Evolutionary conservation across 2,888 invertebrate species (phyloP), one percentile per base, ranked within the genome.

Genomic region (Xanthorhoe spadicearia): DNA sequence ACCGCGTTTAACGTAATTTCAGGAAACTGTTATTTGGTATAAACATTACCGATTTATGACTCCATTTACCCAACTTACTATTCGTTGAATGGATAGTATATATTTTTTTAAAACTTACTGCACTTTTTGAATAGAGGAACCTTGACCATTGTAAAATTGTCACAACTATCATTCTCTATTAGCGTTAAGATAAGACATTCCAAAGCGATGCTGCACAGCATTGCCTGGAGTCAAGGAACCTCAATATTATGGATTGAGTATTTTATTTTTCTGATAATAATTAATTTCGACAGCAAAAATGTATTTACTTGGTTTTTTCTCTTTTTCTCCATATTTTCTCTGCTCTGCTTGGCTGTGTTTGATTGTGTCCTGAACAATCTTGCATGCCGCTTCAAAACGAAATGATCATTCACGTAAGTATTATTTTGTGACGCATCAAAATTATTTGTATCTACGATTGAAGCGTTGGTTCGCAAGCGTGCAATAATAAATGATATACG

Each of bases 291-390:
- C 88, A 87, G 92, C 93, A 92, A 92, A 90, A 93, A 92, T 94
- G 94, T 94, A 95, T 95, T 95, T 94, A 95, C 94, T 95, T 95
- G 93, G 95, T 95, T 95, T 95, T 23, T 95, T 95, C 94, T 95
- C 95, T 95, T 95, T 92, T 95, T 95, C 95, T 95, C 94, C 95
- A 95, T 95, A 94, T 94, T 94, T 95, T 95, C 95, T 95, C 95
- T 95, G 95, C 96, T 96, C 96, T 96, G 96, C 96, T 96, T 96
- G 95, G 94, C 95, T 95, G 95, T 95, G 95, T 95, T 95, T 96
- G 95, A 95, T 95, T 95, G 95, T 95, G 95, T 95, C 95, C 95
- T 94, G 94, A 95, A 95, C 95, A 95, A 95, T 94, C 94, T 94
- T 93, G 95, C 95, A 95, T 95, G 95, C 95, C 94, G 95, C 95